These are phyloP conservation scores for Ondatra zibethicus DNA, from an alignment of 2,113 vertebrate species.

Conservation along the genomic window DNA sequence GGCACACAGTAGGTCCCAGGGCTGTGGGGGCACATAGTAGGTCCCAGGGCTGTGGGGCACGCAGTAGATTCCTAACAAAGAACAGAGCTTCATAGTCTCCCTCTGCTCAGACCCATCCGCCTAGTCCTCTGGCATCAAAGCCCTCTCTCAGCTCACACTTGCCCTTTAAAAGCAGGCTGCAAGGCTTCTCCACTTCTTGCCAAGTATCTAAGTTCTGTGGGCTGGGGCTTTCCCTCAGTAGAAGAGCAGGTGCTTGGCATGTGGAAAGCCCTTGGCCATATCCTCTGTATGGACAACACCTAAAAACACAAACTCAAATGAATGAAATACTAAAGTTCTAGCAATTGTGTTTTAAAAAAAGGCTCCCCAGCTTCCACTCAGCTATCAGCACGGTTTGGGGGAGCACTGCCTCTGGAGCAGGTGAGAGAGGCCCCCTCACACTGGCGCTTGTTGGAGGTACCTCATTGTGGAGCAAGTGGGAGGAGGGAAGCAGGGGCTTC, in stretches of 20 bases:
- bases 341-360: not conserved
- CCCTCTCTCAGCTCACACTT: not conserved
- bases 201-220: not conserved
- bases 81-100: not conserved
- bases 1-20: too few relatives aligned
- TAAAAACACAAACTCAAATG: not conserved
- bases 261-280: not conserved
- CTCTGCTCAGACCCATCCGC: not conserved
- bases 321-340: not conserved
- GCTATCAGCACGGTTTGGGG: not conserved
- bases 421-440: not conserved
- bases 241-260: not conserved
- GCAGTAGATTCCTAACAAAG: not conserved
- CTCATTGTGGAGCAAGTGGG: not conserved
- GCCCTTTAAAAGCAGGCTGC: not conserved
- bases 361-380: not conserved
- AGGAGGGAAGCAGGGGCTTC: not conserved
- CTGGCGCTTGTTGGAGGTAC: not conserved
- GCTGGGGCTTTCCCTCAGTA: not conserved
- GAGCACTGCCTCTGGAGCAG: not conserved
- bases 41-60: too few relatives aligned
- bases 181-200: not conserved
- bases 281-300: not conserved
- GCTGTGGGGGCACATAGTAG: too few relatives aligned
- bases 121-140: not conserved